A percentile compares a stretch with the other conserved stretches of the same genome.
These are phyloP conservation scores for Littorina saxatilis DNA, from an alignment of 1,140 invertebrate species.

Conservation along the genomic window DNA sequence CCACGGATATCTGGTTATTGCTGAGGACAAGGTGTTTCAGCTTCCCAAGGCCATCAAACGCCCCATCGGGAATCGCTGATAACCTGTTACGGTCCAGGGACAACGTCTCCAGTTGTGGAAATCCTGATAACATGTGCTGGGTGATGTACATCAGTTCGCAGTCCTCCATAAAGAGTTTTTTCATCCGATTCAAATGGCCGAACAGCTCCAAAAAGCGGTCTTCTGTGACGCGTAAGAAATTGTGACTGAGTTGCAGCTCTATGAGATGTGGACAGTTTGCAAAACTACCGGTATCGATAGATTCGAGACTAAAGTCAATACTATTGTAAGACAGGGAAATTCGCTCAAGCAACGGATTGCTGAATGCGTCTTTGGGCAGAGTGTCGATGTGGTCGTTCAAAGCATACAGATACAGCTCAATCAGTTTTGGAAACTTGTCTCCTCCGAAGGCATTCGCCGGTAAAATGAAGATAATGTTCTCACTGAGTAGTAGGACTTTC, in stretches of 20 bases:
- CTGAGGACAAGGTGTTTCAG: neutral
- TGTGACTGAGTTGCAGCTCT: neutral
- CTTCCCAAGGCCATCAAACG: neutral
- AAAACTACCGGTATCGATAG: neutral
- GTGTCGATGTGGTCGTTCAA: no score
- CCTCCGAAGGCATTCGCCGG: neutral
- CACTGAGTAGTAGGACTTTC: no score
- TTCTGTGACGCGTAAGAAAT: fast-evolving
- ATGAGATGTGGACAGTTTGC: neutral
- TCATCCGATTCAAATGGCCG: neutral
- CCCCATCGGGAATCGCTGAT: neutral
- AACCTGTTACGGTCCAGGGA: neutral
- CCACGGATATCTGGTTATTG: neutral
- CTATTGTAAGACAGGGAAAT: neutral
- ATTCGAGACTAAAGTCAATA: no score
- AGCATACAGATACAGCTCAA: no score
- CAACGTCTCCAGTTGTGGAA: neutral
- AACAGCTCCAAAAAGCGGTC: neutral
- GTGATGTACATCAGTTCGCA: neutral
- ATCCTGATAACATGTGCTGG: neutral
- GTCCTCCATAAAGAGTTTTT: neutral
- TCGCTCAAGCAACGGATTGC: neutral
- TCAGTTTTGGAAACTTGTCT: neutral
- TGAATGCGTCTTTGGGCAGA: neutral
- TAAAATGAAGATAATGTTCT: neutral